phyloP scores from a whole-genome alignment of 2,797 vertebrate genomes.

The Argentina silus region DNA sequence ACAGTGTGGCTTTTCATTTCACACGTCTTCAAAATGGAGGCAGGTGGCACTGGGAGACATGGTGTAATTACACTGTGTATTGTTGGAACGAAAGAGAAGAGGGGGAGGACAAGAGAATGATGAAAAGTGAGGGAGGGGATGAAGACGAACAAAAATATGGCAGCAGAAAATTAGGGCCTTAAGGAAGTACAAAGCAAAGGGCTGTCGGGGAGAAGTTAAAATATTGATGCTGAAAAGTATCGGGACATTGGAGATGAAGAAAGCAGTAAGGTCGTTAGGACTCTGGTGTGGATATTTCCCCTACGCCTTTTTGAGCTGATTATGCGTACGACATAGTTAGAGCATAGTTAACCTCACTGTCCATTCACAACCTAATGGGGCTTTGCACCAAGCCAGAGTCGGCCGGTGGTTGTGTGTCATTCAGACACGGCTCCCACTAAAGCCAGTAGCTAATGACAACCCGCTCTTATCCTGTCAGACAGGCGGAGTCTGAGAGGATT shows the following conservation, averaged over 20 bases:
- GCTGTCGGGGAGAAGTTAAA: neutral
- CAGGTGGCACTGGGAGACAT: slow-evolving; percentile 42
- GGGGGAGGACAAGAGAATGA: neutral
- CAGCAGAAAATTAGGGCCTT: no score
- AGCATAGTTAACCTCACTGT: neutral
- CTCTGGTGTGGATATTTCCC: neutral
- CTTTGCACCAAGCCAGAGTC: neutral
- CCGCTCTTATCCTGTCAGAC: slow-evolving; percentile 53
- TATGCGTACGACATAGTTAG: neutral
- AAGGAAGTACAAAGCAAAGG: no score
- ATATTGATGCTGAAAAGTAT: neutral
- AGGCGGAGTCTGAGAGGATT: slow-evolving; percentile 61
- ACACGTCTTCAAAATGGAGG: slow-evolving; percentile 57
- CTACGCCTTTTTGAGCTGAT: neutral
- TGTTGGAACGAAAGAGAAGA: slow-evolving; percentile 15
- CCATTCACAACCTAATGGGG: neutral
- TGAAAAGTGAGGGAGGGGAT: neutral
- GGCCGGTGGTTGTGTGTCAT: neutral
- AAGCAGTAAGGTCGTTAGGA: neutral
- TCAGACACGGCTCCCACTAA: slow-evolving; percentile 30
- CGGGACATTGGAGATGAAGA: neutral
- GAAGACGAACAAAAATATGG: neutral
- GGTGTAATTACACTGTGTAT: slow-evolving; percentile 40
- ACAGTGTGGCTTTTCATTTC: slow-evolving; percentile 45
- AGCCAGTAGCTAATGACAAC: slow-evolving; percentile 55